These are phyloP conservation scores for Minunthozetes semirufus DNA, from an alignment of 2,888 invertebrate species.

Conservation along the genomic window DNA sequence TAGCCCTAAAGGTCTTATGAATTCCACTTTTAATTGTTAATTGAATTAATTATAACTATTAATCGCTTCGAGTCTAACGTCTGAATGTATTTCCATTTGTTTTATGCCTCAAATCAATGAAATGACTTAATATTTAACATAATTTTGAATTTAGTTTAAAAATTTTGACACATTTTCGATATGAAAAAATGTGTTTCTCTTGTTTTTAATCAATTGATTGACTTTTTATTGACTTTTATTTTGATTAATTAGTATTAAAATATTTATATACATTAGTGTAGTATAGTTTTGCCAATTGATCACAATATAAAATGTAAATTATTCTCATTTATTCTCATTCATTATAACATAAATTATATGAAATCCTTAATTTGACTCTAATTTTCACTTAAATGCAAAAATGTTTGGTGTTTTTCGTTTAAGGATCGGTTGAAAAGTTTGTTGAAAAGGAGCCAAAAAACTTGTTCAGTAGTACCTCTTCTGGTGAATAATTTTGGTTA, in stretches of 20 bases:
- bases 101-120: too few relatives aligned
- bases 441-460: neutral
- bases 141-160: too few relatives aligned
- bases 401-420: neutral
- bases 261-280: neutral
- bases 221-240: neutral
- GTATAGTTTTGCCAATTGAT: neutral
- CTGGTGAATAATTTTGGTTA: neutral
- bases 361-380: constrained; percentile 13
- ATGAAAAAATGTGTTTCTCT: too few relatives aligned
- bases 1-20: neutral
- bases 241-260: constrained; percentile 8
- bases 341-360: constrained; percentile 1
- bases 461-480: neutral
- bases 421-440: neutral
- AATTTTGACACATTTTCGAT: too few relatives aligned
- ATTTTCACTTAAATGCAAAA: constrained; percentile 1
- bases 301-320: constrained; percentile 22
- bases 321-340: neutral
- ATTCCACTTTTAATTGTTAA: neutral
- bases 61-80: neutral
- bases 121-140: too few relatives aligned
- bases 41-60: neutral
- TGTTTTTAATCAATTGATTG: too few relatives aligned
- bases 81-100: too few relatives aligned